Evolutionary conservation across 2,888 invertebrate species (phyloP).

Genomic region (Spisula subtruncata): DNA sequence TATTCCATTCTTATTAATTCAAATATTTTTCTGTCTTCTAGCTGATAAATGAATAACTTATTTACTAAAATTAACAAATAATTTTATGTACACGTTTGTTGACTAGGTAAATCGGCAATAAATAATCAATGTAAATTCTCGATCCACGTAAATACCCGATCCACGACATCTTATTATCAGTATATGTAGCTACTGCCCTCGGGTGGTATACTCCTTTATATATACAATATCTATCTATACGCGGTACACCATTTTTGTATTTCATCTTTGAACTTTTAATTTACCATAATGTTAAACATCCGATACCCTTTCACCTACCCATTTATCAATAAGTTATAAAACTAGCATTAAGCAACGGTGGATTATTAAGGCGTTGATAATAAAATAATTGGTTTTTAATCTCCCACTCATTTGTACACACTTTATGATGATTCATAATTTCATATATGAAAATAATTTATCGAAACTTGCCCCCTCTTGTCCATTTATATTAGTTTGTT

Average conservation of each 20-base stretch:
- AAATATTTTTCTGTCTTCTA: too few species aligned
- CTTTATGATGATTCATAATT: not conserved
- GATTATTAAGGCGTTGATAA: constrained; percentile 5
- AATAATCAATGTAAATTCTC: too few species aligned
- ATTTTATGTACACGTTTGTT: too few species aligned
- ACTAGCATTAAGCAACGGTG: not conserved
- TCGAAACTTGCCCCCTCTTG: not conserved
- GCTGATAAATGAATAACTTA: too few species aligned
- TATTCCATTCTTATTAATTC: too few species aligned
- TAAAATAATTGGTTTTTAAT: not conserved
- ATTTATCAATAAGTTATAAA: constrained; percentile 24
- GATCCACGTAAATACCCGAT: too few species aligned
- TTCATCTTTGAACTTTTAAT: constrained; percentile 6
- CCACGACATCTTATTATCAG: too few species aligned
- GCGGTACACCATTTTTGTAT: not conserved
- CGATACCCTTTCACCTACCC: not conserved
- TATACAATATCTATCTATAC: not conserved
- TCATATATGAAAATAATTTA: not conserved
- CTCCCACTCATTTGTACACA: not conserved
- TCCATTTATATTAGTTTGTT: not conserved
- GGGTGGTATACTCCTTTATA: too few species aligned
- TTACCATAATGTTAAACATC: not conserved
- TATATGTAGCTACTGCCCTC: too few species aligned
- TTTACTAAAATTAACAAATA: too few species aligned
- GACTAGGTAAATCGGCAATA: too few species aligned